Percentiles rank a stretch among this genome's conserved stretches.
Evolutionary conservation across 1,140 invertebrate species (phyloP).

Genomic region (Micrasema minimum): DNA sequence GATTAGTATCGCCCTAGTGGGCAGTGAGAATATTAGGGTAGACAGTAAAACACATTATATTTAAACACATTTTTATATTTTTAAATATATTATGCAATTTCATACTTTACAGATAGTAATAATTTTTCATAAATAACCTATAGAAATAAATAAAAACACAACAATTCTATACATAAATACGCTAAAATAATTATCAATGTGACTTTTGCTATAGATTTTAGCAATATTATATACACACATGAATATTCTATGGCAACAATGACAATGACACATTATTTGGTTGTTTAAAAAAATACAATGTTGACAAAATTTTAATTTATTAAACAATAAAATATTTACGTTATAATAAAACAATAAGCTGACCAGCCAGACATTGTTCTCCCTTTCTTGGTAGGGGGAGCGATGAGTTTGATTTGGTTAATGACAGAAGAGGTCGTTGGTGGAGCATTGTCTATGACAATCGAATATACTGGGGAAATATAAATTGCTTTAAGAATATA

Average conservation of each 20-base stretch:
- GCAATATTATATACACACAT: conserved; percentile 1
- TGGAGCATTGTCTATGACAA: too few relatives aligned
- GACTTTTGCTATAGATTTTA: conserved; percentile 22
- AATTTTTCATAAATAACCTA: conserved; percentile 44
- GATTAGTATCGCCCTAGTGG: too few relatives aligned
- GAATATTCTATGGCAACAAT: not conserved
- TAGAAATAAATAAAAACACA: conserved; percentile 51
- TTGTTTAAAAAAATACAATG: not conserved
- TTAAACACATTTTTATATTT: conserved; percentile 51
- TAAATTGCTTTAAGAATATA: too few relatives aligned
- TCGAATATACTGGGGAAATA: too few relatives aligned
- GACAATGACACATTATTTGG: not conserved
- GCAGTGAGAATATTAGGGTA: too few relatives aligned
- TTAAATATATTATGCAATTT: conserved; percentile 48
- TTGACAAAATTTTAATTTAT: not conserved
- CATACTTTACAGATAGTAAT: conserved; percentile 49
- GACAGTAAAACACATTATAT: conserved; percentile 37
- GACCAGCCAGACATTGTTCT: too few relatives aligned
- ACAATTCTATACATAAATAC: conserved; percentile 42
- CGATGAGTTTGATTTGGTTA: too few relatives aligned
- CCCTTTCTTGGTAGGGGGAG: too few relatives aligned
- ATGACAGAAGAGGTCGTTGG: too few relatives aligned
- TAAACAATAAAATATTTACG: not conserved
- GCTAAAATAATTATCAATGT: conserved; percentile 14
- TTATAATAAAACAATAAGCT: not conserved